Percentiles rank a stretch among this genome's conserved stretches.
These are phyloP conservation scores for Orientallactaga sibirica DNA, from an alignment of 2,797 vertebrate genomes.

Conservation along the genomic window DNA sequence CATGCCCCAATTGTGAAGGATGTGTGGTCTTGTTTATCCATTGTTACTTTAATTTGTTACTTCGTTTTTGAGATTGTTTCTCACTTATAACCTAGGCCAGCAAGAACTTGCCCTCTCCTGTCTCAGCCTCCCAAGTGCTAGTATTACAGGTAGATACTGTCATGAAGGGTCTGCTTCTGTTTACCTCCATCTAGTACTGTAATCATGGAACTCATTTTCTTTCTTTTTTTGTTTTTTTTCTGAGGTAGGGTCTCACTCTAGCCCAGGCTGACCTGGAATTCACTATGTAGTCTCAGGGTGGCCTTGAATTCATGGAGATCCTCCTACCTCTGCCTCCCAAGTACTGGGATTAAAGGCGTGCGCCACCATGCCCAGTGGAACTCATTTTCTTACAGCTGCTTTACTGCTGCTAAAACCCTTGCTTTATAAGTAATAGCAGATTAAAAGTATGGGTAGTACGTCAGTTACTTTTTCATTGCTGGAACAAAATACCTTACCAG, in stretches of 20 bases:
- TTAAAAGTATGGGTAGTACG: background rate
- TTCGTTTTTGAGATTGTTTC: background rate
- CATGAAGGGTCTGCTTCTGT: background rate
- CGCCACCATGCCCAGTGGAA: background rate
- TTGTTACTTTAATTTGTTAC: background rate
- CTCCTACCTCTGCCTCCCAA: no score
- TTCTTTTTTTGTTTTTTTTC: background rate
- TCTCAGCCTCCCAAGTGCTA: background rate
- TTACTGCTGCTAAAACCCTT: background rate
- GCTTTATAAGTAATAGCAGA: background rate
- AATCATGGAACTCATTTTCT: background rate
- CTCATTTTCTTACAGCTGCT: background rate
- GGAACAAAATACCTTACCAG: no score
- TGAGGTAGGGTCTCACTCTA: no score
- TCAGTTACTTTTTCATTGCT: no score
- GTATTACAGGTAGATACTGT: background rate
- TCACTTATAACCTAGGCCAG: background rate
- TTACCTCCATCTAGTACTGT: slow-evolving; percentile 2
- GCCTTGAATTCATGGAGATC: no score
- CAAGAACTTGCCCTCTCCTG: background rate
- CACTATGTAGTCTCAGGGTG: no score
- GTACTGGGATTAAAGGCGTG: no score
- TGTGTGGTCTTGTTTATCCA: background rate
- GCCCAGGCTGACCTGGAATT: no score
- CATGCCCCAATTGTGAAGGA: background rate